phyloP scores from a whole-genome alignment of 2,888 invertebrate genomes.

The Oscheius sp. region DNA sequence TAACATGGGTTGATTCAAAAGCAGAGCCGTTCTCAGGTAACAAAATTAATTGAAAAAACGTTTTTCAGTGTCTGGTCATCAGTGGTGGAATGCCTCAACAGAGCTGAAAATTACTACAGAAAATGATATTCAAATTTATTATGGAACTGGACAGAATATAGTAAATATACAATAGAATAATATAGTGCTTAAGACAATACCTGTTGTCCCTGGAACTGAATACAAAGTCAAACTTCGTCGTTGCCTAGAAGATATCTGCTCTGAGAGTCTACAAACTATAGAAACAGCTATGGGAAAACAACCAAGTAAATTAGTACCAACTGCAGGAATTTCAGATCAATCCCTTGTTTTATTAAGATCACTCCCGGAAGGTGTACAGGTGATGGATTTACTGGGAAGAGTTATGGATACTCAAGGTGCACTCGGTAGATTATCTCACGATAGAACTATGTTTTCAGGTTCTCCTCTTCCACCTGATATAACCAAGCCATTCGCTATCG shows the following conservation, averaged over 20 bases:
- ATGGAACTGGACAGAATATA: not conserved
- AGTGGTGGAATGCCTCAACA: constrained; percentile 6
- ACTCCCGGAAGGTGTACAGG: not conserved
- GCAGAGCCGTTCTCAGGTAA: constrained; percentile 8
- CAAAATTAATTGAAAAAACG: not conserved
- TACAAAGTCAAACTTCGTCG: constrained; percentile 40
- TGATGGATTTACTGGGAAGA: constrained; percentile 17
- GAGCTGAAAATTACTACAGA: constrained; percentile 10
- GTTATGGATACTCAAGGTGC: not conserved
- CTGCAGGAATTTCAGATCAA: constrained; percentile 20
- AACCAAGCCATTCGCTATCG: constrained; percentile 21
- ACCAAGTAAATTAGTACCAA: not conserved
- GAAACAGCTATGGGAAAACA: constrained; percentile 32
- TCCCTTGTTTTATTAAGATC: constrained; percentile 9
- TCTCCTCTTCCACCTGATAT: constrained; percentile 1
- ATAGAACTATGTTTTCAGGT: too few species aligned
- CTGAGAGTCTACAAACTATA: constrained; percentile 29
- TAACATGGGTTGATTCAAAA: constrained; percentile 48
- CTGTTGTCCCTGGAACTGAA: constrained; percentile 25
- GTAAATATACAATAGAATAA: not conserved
- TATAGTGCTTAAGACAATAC: constrained; percentile 35
- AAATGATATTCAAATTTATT: not conserved
- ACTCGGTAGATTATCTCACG: constrained; percentile 1
- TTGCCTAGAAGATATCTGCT: constrained; percentile 43
- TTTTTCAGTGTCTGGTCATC: constrained; percentile 11